phyloP scores from a whole-genome alignment of 2,113 vertebrate species.

The Zosterops borbonicus region DNA sequence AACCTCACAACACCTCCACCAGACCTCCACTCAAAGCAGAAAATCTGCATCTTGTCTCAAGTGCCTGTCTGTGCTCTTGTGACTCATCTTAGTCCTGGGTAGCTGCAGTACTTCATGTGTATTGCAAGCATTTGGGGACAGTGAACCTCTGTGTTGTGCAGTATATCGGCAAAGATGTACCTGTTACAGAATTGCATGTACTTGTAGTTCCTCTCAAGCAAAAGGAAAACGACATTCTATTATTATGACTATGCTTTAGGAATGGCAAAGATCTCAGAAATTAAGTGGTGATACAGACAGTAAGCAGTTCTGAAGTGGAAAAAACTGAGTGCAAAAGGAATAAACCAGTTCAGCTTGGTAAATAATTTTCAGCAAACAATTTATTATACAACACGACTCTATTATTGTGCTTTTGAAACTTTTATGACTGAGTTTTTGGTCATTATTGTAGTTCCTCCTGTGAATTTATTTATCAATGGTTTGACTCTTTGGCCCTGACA shows the following conservation, averaged over 20 bases:
- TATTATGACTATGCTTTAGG: background rate
- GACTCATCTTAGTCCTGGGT: background rate
- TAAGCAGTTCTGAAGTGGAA: background rate
- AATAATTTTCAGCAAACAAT: background rate
- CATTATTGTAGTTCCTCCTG: background rate
- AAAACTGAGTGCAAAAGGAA: background rate
- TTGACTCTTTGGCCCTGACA: background rate
- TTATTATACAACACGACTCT: background rate
- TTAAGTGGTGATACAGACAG: background rate
- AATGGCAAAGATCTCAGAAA: background rate
- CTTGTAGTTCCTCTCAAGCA: background rate
- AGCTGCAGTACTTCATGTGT: background rate
- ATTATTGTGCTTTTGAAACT: background rate
- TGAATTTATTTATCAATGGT: background rate
- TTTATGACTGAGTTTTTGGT: background rate
- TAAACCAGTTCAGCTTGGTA: background rate
- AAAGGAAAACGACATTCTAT: background rate
- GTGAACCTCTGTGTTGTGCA: fast-evolving
- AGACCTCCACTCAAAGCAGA: background rate
- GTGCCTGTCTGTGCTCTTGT: background rate
- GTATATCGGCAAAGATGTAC: background rate
- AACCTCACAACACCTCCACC: background rate
- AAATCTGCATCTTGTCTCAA: background rate
- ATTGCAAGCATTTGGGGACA: background rate
- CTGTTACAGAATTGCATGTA: background rate